These are phyloP conservation scores for Rousettus leschenaultii DNA, from an alignment of 2,113 vertebrate genomes.

Conservation along the genomic window DNA sequence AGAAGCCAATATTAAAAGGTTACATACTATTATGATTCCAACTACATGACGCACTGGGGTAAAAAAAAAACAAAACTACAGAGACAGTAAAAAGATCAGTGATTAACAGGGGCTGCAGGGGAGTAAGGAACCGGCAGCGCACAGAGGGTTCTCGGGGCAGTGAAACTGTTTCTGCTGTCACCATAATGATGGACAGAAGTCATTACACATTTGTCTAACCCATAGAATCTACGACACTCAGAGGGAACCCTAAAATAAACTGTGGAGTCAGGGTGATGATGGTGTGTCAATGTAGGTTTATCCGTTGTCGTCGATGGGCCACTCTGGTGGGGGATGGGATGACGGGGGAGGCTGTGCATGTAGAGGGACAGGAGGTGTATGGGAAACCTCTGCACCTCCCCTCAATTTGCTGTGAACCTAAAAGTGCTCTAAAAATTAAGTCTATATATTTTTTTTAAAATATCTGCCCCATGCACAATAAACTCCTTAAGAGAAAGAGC, in stretches of 20 bases:
- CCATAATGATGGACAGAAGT: not conserved
- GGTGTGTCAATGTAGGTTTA: not conserved
- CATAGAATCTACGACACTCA: not conserved
- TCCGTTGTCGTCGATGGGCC: not conserved
- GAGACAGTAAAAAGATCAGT: not conserved
- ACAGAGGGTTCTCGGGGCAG: not conserved
- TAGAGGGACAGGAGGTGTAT: not conserved
- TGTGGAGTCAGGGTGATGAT: not conserved
- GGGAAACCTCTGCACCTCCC: not conserved
- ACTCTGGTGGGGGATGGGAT: too few relatives aligned
- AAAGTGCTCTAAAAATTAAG: not conserved
- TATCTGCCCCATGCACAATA: accelerated
- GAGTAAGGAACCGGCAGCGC: not conserved
- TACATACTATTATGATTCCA: not conserved
- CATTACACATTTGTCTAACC: not conserved
- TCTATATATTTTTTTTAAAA: not conserved
- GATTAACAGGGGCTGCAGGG: not conserved
- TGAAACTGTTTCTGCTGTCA: not conserved
- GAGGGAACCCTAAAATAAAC: not conserved
- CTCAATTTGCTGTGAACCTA: not conserved
- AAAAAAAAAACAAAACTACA: not conserved
- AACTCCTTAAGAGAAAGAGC: not conserved
- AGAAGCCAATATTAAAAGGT: not conserved
- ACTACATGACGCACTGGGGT: not conserved
- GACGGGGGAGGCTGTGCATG: too few relatives aligned